Percentiles rank a stretch among this genome's conserved stretches.
phyloP scores from a whole-genome alignment of 2,113 vertebrate species.

The Psephotus haematonotus region DNA sequence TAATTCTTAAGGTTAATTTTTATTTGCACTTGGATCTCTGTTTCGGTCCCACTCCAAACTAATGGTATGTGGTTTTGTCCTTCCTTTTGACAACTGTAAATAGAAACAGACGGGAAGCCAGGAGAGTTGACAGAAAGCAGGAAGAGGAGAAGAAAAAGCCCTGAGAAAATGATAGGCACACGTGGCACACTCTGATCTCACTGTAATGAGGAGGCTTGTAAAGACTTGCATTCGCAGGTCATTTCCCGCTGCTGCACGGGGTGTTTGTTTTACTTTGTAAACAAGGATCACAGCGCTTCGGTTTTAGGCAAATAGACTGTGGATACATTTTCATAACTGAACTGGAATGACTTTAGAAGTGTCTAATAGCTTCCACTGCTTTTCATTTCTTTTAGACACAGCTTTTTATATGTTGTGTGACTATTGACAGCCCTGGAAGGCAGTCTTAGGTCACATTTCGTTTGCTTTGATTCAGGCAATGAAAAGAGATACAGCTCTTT shows the following conservation, averaged over 20 bases:
- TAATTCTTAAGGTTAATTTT: not conserved
- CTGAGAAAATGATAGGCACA: slow-evolving; percentile 13
- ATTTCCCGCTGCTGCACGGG: not conserved
- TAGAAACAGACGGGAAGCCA: slow-evolving; percentile 50
- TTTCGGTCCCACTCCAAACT: not conserved
- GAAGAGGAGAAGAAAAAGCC: slow-evolving; percentile 49
- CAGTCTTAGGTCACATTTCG: not conserved
- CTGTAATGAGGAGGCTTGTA: slow-evolving; percentile 33
- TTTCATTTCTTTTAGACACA: not conserved
- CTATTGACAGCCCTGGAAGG: not conserved
- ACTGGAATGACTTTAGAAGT: not conserved
- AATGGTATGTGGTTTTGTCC: not conserved
- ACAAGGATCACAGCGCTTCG: not conserved
- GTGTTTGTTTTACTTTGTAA: slow-evolving; percentile 35
- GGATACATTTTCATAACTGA: slow-evolving; percentile 30
- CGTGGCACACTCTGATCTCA: slow-evolving; percentile 20
- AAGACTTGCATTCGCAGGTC: slow-evolving; percentile 16
- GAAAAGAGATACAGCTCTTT: not conserved
- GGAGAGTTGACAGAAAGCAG: slow-evolving; percentile 39
- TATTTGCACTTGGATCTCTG: not conserved
- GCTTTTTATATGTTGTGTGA: not conserved
- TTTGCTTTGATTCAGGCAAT: not conserved
- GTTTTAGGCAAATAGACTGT: slow-evolving; percentile 15
- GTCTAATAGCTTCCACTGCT: not conserved
- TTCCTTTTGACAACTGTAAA: slow-evolving; percentile 34